Base-by-base conservation (phyloP, 37 sponge, comb jelly and placozoan genomes). In the Halisarca cf. caerulea region DNA sequence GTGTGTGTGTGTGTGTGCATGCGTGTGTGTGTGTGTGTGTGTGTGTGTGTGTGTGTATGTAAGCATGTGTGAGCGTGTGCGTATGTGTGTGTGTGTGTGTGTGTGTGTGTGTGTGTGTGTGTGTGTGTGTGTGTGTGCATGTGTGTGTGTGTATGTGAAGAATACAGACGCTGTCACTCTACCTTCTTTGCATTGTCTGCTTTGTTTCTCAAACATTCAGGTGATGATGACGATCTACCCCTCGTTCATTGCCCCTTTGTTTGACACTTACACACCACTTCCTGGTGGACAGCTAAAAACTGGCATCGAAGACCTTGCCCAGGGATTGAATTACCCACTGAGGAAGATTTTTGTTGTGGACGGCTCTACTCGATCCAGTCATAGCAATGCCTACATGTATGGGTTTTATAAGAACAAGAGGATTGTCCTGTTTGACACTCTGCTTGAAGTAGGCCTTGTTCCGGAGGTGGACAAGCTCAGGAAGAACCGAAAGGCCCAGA, bases 381-480 rank as follows among this genome's bases (percentile, higher is more conserved):
- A 98, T 82, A 96, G 97, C 88, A 98, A 98, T 82, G 99, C 99
- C 18, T 98, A 96, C 82, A 90, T 96, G 70, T 98, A 96, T 83
- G 99, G 99, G 0, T 98, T 98, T 78, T 92, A 87, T 74, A 95
- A 92, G 71, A 98, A 95, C 82, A 95, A 98, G 86, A 33, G 90
- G 30, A 96, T 98, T 79, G 99, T 98, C 0, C 55, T 98, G 53
- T 98, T 96, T 88, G 99, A 98, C 83, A 98, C 99, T 39, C 89
- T 98, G 18, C 69, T 98, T 11, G 89, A 90, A 35, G 77, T 86
- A 38, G 91, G 86, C 0, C 14, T 94, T n/a, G 38, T 91, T 47
- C 79, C 75, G 5, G 41, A 73, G 58, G 40, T 37, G 54, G 82
- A 82, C n/a, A 77, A n/a, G 21, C 25, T 25, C 32, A 80, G 43